Evolutionary conservation across 2,888 invertebrate genomes (phyloP).

Genomic region (Ceratothoa steindachneri): DNA sequence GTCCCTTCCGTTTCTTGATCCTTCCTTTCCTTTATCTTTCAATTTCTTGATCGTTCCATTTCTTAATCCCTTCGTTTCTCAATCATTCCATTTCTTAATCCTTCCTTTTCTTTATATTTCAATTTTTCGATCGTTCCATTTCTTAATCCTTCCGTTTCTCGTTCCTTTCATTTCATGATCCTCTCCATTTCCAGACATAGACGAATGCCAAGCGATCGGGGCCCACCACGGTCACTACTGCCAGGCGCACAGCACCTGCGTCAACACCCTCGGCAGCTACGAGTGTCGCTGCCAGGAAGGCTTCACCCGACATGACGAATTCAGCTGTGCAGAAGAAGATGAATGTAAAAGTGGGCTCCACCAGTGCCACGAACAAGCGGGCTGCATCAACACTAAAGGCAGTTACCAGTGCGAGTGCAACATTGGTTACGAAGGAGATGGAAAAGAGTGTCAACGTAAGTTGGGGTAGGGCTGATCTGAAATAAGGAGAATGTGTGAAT

Average conservation of each 20-base stretch:
- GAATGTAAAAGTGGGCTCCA: slow-evolving; percentile 70
- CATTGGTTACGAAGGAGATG: slow-evolving; percentile 69
- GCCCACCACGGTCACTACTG: slow-evolving; percentile 78
- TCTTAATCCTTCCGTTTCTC: no score
- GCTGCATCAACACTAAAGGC: slow-evolving; percentile 75
- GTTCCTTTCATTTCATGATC: no score
- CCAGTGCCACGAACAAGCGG: slow-evolving; percentile 70
- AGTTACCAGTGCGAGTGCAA: slow-evolving; percentile 70
- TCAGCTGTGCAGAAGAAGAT: slow-evolving; percentile 74
- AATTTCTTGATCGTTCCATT: no score
- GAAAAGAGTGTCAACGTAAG: slow-evolving; percentile 71
- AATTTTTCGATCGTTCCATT: no score
- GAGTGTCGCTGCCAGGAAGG: slow-evolving; percentile 76
- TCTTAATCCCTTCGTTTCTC: no score
- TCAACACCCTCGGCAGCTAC: slow-evolving; percentile 76
- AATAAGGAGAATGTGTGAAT: not conserved
- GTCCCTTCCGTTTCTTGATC: no score
- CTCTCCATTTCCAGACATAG: slow-evolving; percentile 71
- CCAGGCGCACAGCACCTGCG: slow-evolving; percentile 74
- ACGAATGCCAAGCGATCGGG: slow-evolving; percentile 76
- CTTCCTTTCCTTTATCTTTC: no score
- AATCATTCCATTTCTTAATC: no score
- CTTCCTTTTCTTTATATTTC: no score
- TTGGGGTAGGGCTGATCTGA: slow-evolving; percentile 47
- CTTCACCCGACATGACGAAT: slow-evolving; percentile 68